Evolutionary conservation across 2,113 vertebrate genomes (phyloP).

Genomic region (Grammomys dolichurus): DNA sequence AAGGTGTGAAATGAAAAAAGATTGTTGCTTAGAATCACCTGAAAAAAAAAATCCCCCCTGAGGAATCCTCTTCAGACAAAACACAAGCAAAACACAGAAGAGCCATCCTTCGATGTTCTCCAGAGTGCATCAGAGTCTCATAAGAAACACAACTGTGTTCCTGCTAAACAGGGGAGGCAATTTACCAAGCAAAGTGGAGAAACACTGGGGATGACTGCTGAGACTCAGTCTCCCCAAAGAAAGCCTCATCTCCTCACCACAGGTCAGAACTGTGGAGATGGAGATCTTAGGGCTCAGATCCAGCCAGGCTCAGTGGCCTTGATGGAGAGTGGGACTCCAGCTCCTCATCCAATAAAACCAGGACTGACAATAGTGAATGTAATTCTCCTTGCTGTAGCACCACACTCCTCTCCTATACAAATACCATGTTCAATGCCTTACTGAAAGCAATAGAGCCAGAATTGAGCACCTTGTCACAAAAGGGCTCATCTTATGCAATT

Average conservation of each 20-base stretch:
- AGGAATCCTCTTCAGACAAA: slow-evolving; percentile 93
- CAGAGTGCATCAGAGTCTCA: slow-evolving; percentile 80
- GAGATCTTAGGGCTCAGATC: slow-evolving; percentile 81
- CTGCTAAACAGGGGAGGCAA: slow-evolving; percentile 82
- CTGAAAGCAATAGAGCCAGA: slow-evolving; percentile 99
- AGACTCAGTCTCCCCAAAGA: slow-evolving; percentile 83
- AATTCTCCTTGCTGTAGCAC: slow-evolving; percentile 82
- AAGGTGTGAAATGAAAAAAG: slow-evolving; percentile 98
- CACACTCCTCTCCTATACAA: slow-evolving; percentile 86
- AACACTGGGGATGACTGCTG: slow-evolving; percentile 71
- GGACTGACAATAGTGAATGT: slow-evolving; percentile 87
- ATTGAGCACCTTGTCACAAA: slow-evolving; percentile 94
- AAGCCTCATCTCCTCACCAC: slow-evolving; percentile 76
- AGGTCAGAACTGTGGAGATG: slow-evolving; percentile 84
- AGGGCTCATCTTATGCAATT: slow-evolving; percentile 86
- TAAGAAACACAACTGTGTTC: slow-evolving; percentile 75
- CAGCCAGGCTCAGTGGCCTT: slow-evolving; percentile 64
- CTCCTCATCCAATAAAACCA: slow-evolving; percentile 82
- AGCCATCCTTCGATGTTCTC: slow-evolving; percentile 79
- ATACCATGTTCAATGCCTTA: slow-evolving; percentile 95
- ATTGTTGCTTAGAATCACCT: slow-evolving; percentile 95
- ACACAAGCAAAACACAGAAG: slow-evolving; percentile 86
- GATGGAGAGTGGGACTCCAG: slow-evolving; percentile 74
- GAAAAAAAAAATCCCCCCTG: slow-evolving; percentile 97
- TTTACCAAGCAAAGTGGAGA: slow-evolving; percentile 86